phyloP scores from a whole-genome alignment of 2,888 invertebrate genomes.

The Vesta saturnalis region DNA sequence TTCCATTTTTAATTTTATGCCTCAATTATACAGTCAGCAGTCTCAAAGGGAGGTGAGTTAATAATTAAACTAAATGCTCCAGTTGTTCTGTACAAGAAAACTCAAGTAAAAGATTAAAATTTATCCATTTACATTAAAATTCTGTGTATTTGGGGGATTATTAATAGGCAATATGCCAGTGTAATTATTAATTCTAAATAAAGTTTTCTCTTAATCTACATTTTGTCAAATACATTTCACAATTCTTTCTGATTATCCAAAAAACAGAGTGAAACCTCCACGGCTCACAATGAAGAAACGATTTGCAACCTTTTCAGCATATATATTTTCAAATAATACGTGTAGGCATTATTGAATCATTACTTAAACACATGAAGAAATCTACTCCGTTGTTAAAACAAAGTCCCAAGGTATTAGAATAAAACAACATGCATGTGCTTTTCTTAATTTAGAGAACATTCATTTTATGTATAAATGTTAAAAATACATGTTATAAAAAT shows the following conservation, averaged over 20 bases:
- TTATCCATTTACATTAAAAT: slow-evolving; percentile 6
- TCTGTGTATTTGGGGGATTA: neutral
- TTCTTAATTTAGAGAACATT: too few species aligned
- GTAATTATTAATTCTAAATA: neutral
- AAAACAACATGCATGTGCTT: too few species aligned
- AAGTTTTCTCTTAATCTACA: neutral
- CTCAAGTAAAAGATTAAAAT: slow-evolving; percentile 9
- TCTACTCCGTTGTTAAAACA: too few species aligned
- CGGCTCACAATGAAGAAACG: too few species aligned
- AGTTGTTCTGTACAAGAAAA: slow-evolving; percentile 7
- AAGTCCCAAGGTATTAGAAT: too few species aligned
- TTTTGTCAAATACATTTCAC: neutral
- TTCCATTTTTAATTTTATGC: slow-evolving; percentile 19
- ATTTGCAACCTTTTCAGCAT: too few species aligned
- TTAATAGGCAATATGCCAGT: neutral
- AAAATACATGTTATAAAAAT: too few species aligned
- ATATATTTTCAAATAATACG: too few species aligned
- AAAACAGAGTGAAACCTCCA: neutral
- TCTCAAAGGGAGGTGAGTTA: slow-evolving; percentile 15
- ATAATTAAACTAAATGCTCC: slow-evolving; percentile 12
- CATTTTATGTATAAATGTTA: too few species aligned
- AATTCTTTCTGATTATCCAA: neutral
- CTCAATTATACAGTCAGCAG: slow-evolving; percentile 18
- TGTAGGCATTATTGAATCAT: too few species aligned
- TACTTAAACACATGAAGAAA: too few species aligned